Evolutionary conservation across 37 sponge, comb jelly and placozoan species (phyloP).

Genomic region (Cliona cf. orientalis): DNA sequence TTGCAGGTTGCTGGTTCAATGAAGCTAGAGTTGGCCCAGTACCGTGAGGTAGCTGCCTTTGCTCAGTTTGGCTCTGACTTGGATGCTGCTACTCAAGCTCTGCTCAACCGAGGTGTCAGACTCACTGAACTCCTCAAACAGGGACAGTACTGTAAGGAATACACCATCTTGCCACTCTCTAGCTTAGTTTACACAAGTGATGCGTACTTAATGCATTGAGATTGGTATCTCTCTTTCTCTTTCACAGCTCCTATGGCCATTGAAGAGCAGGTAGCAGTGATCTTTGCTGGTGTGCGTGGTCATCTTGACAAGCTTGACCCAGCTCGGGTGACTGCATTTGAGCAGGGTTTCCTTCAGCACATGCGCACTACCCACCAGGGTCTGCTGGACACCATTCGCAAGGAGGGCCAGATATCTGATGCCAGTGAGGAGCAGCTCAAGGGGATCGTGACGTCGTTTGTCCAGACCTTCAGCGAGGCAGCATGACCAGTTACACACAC

Average conservation of each 20-base stretch:
- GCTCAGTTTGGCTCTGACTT: conserved; percentile 99
- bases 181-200: too few relatives aligned
- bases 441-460: conserved; percentile 81
- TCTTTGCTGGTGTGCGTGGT: conserved; percentile 98
- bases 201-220: background rate
- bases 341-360: conserved; percentile 94
- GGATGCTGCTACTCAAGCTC: conserved; percentile 94
- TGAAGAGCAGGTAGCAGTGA: conserved; percentile 96
- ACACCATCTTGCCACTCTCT: too few relatives aligned
- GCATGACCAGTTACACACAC: background rate
- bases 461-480: conserved; percentile 65
- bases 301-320: conserved; percentile 97
- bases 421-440: conserved; percentile 87
- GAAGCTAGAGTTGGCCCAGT: conserved; percentile 99
- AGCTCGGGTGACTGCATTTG: conserved; percentile 88
- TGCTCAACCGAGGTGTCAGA: conserved; percentile 96
- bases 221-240: background rate
- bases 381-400: conserved; percentile 86
- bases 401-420: conserved; percentile 87
- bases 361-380: conserved; percentile 88
- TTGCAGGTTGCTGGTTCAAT: conserved; percentile 97
- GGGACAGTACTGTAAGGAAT: conserved; percentile 94
- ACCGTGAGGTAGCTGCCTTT: conserved; percentile 99
- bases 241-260: conserved; percentile 93
- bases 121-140: conserved; percentile 99